Evolutionary conservation across 2,113 vertebrate species (phyloP).

Genomic region (Forbesichthys agassizii): DNA sequence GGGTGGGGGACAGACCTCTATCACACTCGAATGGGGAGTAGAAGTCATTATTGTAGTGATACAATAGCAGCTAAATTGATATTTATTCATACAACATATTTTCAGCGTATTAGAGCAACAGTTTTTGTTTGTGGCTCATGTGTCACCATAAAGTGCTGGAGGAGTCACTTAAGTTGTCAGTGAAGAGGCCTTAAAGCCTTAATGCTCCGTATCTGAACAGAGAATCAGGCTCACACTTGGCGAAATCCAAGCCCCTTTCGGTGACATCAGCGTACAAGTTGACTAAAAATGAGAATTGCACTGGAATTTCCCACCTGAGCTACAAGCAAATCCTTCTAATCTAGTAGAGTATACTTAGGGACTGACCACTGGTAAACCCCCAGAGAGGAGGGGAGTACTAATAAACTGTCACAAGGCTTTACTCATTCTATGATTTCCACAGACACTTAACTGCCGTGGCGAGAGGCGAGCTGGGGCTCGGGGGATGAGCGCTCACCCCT

Average conservation of each 20-base stretch:
- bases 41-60: conserved; percentile 13
- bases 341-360: conserved; percentile 79
- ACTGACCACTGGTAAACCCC: conserved; percentile 76
- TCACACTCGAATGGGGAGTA: conserved; percentile 5
- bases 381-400: conserved; percentile 74
- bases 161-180: conserved; percentile 37
- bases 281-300: conserved; percentile 50
- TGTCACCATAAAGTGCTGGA: conserved; percentile 45
- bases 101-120: conserved; percentile 39
- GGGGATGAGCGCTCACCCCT: conserved; percentile 77
- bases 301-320: conserved; percentile 69
- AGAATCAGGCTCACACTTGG: conserved; percentile 58
- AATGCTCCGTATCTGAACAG: conserved; percentile 55
- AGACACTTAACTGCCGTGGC: conserved; percentile 75
- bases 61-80: too few species aligned
- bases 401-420: conserved; percentile 79
- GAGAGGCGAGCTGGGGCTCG: conserved; percentile 57
- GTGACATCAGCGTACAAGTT: conserved; percentile 63
- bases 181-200: conserved; percentile 50
- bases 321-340: conserved; percentile 82
- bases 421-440: conserved; percentile 76
- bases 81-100: too few species aligned
- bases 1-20: too few species aligned
- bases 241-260: conserved; percentile 58
- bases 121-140: conserved; percentile 58